Evolutionary conservation across 1,140 invertebrate species (phyloP).

Genomic region (Drosophila hydei): DNA sequence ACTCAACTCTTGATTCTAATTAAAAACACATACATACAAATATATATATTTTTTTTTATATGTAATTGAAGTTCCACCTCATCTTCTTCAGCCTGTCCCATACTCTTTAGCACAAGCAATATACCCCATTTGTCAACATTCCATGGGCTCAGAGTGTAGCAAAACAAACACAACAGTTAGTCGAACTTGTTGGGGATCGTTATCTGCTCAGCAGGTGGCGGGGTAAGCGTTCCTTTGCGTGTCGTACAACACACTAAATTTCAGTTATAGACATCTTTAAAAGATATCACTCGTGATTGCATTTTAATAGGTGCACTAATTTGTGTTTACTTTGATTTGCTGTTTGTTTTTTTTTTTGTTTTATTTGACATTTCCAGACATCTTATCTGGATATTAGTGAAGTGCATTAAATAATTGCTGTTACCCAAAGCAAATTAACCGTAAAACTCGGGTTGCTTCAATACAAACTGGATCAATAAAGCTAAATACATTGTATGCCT

Average conservation of each 20-base stretch:
- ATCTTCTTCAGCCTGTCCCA: too few species aligned
- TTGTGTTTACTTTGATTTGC: slow-evolving; percentile 8
- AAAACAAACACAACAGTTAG: not conserved
- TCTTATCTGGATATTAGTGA: slow-evolving; percentile 3
- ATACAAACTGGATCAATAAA: too few species aligned
- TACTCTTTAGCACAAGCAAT: too few species aligned
- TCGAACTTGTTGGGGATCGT: not conserved
- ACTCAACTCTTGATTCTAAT: too few species aligned
- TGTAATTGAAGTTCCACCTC: too few species aligned
- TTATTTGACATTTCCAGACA: not conserved
- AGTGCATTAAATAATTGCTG: slow-evolving; percentile 4
- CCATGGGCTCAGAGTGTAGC: not conserved
- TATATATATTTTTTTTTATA: too few species aligned
- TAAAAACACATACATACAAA: too few species aligned
- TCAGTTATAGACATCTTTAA: slow-evolving; percentile 7
- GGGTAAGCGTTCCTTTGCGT: slow-evolving; percentile 6
- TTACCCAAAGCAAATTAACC: not conserved
- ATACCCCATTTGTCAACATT: too few species aligned
- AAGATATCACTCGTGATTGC: not conserved
- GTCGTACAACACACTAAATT: slow-evolving; percentile 6
- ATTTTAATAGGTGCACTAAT: slow-evolving; percentile 19
- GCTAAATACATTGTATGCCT: too few species aligned
- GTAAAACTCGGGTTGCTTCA: too few species aligned
- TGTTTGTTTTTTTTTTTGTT: not conserved
- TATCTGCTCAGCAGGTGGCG: not conserved